Evolutionary conservation across 1,140 invertebrate species (phyloP).

Genomic region (Euura saliciscinereae): DNA sequence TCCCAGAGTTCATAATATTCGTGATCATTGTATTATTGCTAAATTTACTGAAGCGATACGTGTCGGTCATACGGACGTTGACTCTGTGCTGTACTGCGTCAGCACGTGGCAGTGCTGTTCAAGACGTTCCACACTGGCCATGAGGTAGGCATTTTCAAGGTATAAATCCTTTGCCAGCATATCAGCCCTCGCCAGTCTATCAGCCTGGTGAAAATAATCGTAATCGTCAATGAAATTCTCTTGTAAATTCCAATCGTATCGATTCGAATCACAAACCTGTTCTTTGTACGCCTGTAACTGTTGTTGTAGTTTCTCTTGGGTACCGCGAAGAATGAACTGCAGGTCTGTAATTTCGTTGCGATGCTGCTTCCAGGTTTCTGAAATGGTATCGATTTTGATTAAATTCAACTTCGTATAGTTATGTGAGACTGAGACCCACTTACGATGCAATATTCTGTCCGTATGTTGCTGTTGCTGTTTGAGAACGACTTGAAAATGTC

Average conservation of each 20-base stretch:
- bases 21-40: neutral
- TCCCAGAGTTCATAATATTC: conserved; percentile 6
- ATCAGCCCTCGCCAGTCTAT: conserved; percentile 73
- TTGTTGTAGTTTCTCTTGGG: conserved; percentile 67
- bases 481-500: conserved; percentile 66
- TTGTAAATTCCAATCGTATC: conserved; percentile 11
- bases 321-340: conserved; percentile 63
- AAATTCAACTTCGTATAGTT: conserved; percentile 14
- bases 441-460: conserved; percentile 70
- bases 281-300: conserved; percentile 66
- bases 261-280: conserved; percentile 50
- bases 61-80: conserved; percentile 54
- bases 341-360: conserved; percentile 65
- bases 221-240: neutral
- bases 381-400: conserved; percentile 20
- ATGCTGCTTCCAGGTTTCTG: conserved; percentile 70
- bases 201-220: conserved; percentile 46
- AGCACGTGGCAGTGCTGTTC: conserved; percentile 65
- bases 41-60: neutral
- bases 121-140: conserved; percentile 67
- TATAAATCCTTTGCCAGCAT: conserved; percentile 78
- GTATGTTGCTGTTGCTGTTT: conserved; percentile 69
- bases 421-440: conserved; percentile 38
- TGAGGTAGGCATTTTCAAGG: conserved; percentile 79
- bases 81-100: conserved; percentile 54